These are phyloP conservation scores for Phataginus tricuspis DNA, from an alignment of 2,797 vertebrate species.

Conservation along the genomic window DNA sequence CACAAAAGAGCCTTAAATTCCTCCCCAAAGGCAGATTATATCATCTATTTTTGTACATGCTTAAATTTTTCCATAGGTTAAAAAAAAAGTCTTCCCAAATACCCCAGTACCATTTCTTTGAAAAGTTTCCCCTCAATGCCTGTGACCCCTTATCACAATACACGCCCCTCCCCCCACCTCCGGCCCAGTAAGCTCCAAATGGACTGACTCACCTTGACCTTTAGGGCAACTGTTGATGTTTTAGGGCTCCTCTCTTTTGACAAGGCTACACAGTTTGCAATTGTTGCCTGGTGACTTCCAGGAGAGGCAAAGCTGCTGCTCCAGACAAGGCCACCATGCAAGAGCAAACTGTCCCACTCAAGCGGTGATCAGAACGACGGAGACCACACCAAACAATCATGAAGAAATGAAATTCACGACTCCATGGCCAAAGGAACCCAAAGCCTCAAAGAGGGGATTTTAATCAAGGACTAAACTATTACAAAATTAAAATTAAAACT, in stretches of 20 bases:
- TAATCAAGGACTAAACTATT: background rate
- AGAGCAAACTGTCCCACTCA: background rate
- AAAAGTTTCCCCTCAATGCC: background rate
- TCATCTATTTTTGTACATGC: background rate
- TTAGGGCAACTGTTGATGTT: no score
- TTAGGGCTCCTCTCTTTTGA: background rate
- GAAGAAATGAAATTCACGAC: background rate
- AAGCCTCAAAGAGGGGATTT: background rate
- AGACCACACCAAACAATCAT: background rate
- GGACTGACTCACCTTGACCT: background rate
- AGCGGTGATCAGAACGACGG: no score
- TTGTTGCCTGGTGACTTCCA: background rate
- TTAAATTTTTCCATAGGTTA: background rate
- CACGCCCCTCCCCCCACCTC: no score
- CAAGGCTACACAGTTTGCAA: background rate
- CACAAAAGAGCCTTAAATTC: background rate
- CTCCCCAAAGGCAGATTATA: background rate
- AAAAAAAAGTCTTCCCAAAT: background rate
- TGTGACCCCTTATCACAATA: background rate
- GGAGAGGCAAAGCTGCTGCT: background rate
- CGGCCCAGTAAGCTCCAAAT: no score
- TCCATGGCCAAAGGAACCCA: background rate
- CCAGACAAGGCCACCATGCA: background rate
- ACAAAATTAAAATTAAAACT: background rate
- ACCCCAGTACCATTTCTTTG: background rate